These are phyloP conservation scores for Ovis aries DNA, from an alignment of 2,113 vertebrate species.

Conservation along the genomic window DNA sequence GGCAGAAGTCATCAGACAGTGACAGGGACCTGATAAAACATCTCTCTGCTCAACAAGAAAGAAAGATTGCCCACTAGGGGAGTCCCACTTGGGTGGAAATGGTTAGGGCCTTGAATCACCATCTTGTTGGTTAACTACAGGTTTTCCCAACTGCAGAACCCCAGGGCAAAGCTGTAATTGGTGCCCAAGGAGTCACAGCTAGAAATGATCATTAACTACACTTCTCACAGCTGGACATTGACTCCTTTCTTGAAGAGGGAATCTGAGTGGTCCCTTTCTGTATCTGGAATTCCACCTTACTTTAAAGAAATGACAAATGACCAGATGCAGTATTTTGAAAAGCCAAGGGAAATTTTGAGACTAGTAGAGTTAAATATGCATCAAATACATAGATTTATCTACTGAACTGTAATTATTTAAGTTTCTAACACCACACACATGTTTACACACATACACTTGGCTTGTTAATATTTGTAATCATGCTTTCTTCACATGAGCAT, in stretches of 20 bases:
- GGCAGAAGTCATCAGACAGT: neutral
- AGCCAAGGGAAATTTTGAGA: slow-evolving; percentile 6
- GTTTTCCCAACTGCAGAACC: neutral
- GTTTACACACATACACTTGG: neutral
- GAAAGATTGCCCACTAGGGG: neutral
- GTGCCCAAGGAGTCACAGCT: neutral
- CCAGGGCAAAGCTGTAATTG: neutral
- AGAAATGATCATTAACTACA: neutral
- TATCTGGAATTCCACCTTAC: neutral
- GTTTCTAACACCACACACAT: neutral
- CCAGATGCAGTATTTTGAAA: neutral
- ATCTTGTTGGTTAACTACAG: neutral
- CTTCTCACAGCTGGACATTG: neutral
- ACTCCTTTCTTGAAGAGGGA: neutral
- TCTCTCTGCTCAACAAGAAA: neutral
- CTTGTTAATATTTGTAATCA: neutral
- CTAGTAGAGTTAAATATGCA: neutral
- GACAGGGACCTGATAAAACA: neutral
- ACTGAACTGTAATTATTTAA: neutral
- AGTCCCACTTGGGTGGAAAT: neutral
- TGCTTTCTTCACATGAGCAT: slow-evolving; percentile 27
- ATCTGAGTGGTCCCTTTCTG: neutral
- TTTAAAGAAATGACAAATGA: slow-evolving; percentile 39
- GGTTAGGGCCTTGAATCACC: neutral
- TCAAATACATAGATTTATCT: neutral